Conservation (phyloP, 2,113 vertebrate species). For the Halcyon senegalensis region DNA sequence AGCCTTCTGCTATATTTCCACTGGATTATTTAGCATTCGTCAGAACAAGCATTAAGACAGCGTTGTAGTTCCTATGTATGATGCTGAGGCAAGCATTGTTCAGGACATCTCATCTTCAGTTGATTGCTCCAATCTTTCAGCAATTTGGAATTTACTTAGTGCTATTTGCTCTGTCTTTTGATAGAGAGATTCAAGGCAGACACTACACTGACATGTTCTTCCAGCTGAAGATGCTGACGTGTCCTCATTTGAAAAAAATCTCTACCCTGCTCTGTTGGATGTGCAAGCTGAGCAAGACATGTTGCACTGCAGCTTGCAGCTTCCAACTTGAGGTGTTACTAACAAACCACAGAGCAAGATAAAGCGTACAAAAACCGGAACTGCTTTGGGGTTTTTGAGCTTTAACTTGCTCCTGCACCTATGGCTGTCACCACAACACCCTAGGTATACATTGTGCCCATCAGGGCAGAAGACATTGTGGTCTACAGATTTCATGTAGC, state of each 20-base stretch:
- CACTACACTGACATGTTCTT: neutral
- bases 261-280: neutral
- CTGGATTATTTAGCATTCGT: neutral
- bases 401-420: accelerated
- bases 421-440: neutral
- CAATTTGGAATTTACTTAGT: neutral
- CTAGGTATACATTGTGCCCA: neutral
- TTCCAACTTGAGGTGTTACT: neutral
- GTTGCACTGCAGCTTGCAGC: neutral
- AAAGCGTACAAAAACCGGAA: neutral
- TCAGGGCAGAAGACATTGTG: neutral
- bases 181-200: neutral
- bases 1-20: neutral
- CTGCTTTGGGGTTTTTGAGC: neutral
- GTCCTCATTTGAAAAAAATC: neutral
- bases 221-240: neutral
- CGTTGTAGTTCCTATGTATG: neutral
- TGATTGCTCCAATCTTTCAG: neutral
- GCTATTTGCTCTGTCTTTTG: neutral
- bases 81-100: neutral
- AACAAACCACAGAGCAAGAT: neutral
- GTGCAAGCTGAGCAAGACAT: neutral
- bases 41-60: neutral
- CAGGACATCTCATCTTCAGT: neutral
- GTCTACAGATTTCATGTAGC: neutral